These are phyloP conservation scores for Ctenodactylus gundi DNA, from an alignment of 2,113 vertebrate species.

Conservation along the genomic window DNA sequence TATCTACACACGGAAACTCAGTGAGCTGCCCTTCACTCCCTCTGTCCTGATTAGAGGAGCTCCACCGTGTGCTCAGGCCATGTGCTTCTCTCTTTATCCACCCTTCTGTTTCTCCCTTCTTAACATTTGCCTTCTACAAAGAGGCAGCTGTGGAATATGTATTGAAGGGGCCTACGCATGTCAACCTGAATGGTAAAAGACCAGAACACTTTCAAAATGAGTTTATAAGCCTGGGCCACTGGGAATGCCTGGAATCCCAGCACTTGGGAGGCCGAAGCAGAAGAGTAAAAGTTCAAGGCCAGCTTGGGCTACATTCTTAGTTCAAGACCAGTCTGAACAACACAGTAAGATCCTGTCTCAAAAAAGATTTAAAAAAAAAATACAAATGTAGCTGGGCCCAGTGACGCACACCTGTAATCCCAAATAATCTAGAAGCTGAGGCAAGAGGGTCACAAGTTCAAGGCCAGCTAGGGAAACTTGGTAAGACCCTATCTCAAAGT, in stretches of 20 bases:
- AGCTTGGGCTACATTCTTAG: background rate
- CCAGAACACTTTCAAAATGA: background rate
- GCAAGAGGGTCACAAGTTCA: background rate
- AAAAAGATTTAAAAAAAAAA: background rate
- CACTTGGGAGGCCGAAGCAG: background rate
- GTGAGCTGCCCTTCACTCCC: rapidly evolving
- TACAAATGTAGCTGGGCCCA: background rate
- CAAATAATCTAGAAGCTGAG: background rate
- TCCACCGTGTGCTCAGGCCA: rapidly evolving
- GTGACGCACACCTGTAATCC: background rate
- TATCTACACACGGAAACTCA: background rate
- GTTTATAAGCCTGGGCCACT: background rate
- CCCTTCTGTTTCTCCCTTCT: background rate
- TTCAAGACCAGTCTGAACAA: background rate
- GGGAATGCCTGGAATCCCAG: background rate
- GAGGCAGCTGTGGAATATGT: background rate
- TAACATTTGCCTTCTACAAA: background rate
- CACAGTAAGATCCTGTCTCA: background rate
- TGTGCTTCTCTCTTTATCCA: background rate
- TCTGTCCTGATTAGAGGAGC: background rate
- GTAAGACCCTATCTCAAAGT: background rate
- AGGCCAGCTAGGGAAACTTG: background rate
- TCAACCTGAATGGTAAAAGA: background rate
- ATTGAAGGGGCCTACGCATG: background rate
- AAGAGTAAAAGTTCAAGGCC: background rate